A percentile compares a stretch with the other conserved stretches of the same genome.
These are phyloP conservation scores for Pygocentrus nattereri DNA, from an alignment of 2,797 vertebrate genomes.

Conservation along the genomic window DNA sequence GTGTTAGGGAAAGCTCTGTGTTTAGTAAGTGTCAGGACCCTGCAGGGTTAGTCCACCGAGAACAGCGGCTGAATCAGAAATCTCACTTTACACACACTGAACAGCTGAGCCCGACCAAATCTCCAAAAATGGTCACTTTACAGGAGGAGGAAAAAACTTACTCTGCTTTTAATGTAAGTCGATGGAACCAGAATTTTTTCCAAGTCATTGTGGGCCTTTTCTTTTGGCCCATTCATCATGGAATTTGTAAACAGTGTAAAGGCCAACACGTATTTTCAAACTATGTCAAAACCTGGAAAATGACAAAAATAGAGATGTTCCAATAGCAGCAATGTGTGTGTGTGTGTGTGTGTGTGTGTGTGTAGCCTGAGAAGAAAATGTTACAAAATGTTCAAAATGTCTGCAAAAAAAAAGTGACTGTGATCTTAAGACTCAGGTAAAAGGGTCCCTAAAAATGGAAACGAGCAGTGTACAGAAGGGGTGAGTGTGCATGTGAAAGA, in stretches of 20 bases:
- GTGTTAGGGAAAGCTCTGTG: conserved; percentile 47
- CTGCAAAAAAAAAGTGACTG: no score
- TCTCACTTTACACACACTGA: conserved; percentile 40
- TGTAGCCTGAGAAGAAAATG: not conserved
- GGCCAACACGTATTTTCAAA: no score
- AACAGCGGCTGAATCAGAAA: conserved; percentile 48
- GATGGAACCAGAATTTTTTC: no score
- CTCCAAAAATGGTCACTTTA: no score
- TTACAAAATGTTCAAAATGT: not conserved
- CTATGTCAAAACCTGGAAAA: no score
- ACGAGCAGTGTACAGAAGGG: not conserved
- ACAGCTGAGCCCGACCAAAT: conserved; percentile 33
- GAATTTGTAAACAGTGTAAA: no score
- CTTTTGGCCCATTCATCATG: no score
- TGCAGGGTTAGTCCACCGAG: conserved; percentile 43
- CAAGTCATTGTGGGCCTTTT: no score
- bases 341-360: conserved; percentile 12
- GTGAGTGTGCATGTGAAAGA: conserved; percentile 31
- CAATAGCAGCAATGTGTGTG: no score
- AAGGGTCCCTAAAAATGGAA: conserved; percentile 9
- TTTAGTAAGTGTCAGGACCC: conserved; percentile 45
- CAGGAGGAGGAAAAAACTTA: no score
- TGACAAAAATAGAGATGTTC: no score
- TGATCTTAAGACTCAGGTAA: not conserved
- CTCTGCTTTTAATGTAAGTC: no score